A percentile compares a stretch with the other conserved stretches of the same genome.
Evolutionary conservation across 2,888 invertebrate species (phyloP).

Genomic region (Nudaria mundana): DNA sequence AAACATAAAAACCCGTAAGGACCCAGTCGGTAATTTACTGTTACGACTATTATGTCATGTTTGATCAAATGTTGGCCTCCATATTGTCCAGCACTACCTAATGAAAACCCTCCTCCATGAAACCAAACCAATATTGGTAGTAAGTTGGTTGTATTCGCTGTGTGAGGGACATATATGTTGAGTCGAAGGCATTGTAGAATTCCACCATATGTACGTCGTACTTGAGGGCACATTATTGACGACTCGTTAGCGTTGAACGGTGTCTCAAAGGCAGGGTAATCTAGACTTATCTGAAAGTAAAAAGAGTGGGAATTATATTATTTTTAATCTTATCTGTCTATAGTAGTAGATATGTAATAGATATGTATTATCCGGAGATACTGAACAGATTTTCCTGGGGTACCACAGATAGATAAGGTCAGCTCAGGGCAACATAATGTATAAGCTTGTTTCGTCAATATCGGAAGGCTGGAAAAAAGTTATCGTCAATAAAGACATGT

Average conservation of each 20-base stretch:
- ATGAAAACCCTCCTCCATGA: constrained; percentile 54
- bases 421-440: too few relatives aligned
- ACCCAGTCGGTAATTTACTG: constrained; percentile 56
- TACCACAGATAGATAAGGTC: too few relatives aligned
- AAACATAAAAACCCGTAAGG: constrained; percentile 64
- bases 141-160: constrained; percentile 18
- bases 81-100: constrained; percentile 47
- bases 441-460: too few relatives aligned
- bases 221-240: constrained; percentile 46
- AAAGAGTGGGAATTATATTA: too few relatives aligned
- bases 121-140: constrained; percentile 62
- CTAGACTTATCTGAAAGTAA: constrained; percentile 38
- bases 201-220: constrained; percentile 23
- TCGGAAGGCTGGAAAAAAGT: too few relatives aligned
- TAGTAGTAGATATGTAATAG: too few relatives aligned
- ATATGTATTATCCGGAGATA: too few relatives aligned
- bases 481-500: too few relatives aligned
- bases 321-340: too few relatives aligned
- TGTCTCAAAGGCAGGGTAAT: constrained; percentile 35
- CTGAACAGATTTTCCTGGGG: too few relatives aligned
- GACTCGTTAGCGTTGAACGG: constrained; percentile 47
- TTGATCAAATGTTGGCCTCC: constrained; percentile 46
- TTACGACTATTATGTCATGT: constrained; percentile 47
- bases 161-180: constrained; percentile 44
- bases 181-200: constrained; percentile 42